Percentiles rank a stretch among this genome's conserved stretches.
phyloP scores from a whole-genome alignment of 2,113 vertebrate species.

The Trachemys scripta region DNA sequence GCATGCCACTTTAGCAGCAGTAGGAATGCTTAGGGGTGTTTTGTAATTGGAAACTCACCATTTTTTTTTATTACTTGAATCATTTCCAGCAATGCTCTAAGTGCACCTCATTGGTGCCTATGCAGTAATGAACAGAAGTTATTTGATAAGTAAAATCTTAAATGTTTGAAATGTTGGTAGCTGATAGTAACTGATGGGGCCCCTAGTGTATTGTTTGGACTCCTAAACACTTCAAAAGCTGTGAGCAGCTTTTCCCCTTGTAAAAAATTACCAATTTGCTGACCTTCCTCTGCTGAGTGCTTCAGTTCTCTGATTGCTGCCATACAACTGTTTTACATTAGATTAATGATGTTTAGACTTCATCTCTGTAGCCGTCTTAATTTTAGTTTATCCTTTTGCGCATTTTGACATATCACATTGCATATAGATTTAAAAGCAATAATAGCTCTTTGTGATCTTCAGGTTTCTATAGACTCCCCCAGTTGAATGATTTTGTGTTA shows the following conservation, averaged over 20 bases:
- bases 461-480: not conserved
- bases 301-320: conserved; percentile 11
- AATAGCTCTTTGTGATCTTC: not conserved
- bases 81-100: not conserved
- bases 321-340: not conserved
- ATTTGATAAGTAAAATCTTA: not conserved
- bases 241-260: not conserved
- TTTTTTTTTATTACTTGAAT: not conserved
- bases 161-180: not conserved
- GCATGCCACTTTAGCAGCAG: not conserved
- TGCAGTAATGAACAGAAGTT: not conserved
- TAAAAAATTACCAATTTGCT: not conserved
- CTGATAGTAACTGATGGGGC: not conserved
- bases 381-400: conserved; percentile 1
- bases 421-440: rapidly evolving
- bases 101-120: not conserved
- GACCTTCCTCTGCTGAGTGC: not conserved
- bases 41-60: not conserved
- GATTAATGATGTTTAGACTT: conserved; percentile 1
- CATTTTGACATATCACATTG: not conserved
- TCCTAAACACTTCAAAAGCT: not conserved
- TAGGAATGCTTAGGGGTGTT: not conserved
- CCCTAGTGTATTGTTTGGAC: not conserved
- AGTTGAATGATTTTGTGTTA: not conserved
- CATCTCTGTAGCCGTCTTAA: not conserved